Evolutionary conservation across 1,140 invertebrate genomes (phyloP).

Genomic region (Leptestheria dahalacensis): DNA sequence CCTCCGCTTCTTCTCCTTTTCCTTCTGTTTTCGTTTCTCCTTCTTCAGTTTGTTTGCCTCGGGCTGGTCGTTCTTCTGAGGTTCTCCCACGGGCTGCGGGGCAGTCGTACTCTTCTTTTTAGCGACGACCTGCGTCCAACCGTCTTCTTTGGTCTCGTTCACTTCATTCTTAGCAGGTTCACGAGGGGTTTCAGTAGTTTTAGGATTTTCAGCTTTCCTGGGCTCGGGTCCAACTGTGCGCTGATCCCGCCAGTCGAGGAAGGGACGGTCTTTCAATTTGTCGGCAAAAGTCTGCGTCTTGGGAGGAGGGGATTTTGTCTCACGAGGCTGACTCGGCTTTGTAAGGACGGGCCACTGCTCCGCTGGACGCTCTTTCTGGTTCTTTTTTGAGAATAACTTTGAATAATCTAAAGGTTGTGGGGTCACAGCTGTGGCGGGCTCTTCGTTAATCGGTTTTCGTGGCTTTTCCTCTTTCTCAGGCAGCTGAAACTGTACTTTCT

Average conservation of each 20-base stretch:
- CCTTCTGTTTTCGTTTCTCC: constrained; percentile 2
- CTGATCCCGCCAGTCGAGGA: constrained; percentile 16
- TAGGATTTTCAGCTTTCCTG: neutral
- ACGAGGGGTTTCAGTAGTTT: neutral
- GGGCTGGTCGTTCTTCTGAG: neutral
- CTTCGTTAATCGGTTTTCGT: neutral
- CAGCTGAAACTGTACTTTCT: neutral
- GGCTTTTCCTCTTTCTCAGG: neutral
- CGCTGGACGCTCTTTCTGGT: neutral
- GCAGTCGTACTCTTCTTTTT: neutral
- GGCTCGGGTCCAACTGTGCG: constrained; percentile 1
- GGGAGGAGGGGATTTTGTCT: too few species aligned
- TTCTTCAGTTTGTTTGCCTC: constrained; percentile 6
- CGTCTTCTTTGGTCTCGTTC: neutral
- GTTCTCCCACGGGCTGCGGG: neutral
- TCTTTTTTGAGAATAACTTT: neutral
- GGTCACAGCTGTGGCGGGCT: too few species aligned
- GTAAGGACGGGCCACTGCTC: neutral
- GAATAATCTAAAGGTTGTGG: neutral
- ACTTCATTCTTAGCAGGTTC: neutral
- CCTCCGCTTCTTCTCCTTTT: constrained; percentile 9
- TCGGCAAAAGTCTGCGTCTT: constrained; percentile 4
- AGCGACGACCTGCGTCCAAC: neutral
- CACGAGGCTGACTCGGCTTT: too few species aligned
- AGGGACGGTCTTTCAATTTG: constrained; percentile 6